phyloP scores from a whole-genome alignment of 1,140 invertebrate species.

The Drosophila guanche region DNA sequence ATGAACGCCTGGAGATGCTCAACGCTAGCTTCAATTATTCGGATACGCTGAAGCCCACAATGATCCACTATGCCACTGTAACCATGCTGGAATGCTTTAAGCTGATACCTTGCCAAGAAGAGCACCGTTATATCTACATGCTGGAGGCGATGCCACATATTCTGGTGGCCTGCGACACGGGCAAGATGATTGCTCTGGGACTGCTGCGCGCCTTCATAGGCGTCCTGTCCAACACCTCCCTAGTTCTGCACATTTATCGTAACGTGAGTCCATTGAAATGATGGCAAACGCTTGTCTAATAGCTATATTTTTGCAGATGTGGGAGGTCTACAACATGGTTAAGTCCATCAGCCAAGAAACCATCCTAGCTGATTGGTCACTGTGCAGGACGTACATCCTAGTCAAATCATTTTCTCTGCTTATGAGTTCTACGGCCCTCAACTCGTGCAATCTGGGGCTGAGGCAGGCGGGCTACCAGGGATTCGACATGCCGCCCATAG shows the following conservation, averaged over 20 bases:
- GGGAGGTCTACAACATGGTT: slow-evolving; percentile 58
- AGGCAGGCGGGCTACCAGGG: slow-evolving; percentile 57
- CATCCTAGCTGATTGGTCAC: slow-evolving; percentile 48
- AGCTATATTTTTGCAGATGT: slow-evolving; percentile 28
- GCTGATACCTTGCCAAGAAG: slow-evolving; percentile 8
- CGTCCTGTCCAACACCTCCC: slow-evolving; percentile 17
- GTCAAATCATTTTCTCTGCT: slow-evolving; percentile 46
- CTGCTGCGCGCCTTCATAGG: slow-evolving; percentile 43
- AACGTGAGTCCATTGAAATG: slow-evolving; percentile 34
- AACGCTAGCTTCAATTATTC: slow-evolving; percentile 60
- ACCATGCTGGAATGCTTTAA: slow-evolving; percentile 42
- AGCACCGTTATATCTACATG: slow-evolving; percentile 42
- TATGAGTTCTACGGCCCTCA: slow-evolving; percentile 42
- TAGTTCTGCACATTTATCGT: slow-evolving; percentile 59
- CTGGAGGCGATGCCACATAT: slow-evolving; percentile 53
- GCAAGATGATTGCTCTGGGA: slow-evolving; percentile 58
- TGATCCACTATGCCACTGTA: slow-evolving; percentile 53
- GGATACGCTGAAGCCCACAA: slow-evolving; percentile 64
- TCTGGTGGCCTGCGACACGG: slow-evolving; percentile 59
- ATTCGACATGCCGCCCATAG: slow-evolving; percentile 43
- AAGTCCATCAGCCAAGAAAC: slow-evolving; percentile 26
- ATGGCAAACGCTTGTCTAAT: background rate
- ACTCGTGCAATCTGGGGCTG: slow-evolving; percentile 32
- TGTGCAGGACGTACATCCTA: slow-evolving; percentile 40
- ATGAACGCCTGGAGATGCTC: slow-evolving; percentile 36